These are phyloP conservation scores for Micrastur ruficollis DNA, from an alignment of 2,797 vertebrate species.

Conservation along the genomic window DNA sequence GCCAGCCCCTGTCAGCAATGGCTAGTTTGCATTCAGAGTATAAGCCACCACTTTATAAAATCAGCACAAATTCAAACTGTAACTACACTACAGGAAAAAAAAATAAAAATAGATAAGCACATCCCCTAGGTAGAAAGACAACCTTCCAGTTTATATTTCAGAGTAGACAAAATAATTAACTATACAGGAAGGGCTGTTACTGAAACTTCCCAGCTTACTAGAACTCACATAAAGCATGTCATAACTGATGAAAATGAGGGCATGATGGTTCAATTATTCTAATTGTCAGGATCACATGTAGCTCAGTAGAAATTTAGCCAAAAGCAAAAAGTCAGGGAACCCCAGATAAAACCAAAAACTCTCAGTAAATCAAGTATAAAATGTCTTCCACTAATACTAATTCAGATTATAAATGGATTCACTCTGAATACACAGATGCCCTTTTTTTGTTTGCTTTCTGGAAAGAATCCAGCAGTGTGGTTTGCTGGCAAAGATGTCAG, in stretches of 20 bases:
- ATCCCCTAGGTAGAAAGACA: neutral
- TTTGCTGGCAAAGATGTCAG: neutral
- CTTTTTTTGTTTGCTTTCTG: neutral
- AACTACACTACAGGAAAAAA: neutral
- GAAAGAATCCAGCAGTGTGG: neutral
- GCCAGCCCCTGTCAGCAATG: neutral
- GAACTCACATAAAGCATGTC: neutral
- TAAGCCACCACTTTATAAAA: neutral
- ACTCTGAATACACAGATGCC: neutral
- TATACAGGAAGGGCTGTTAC: neutral
- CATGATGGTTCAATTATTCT: neutral
- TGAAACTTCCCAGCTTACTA: neutral
- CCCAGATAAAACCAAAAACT: neutral
- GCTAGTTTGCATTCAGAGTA: neutral
- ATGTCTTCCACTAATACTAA: neutral
- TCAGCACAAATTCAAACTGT: neutral
- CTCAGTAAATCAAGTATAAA: conserved; percentile 2
- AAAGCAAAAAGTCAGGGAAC: neutral
- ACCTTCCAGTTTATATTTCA: neutral
- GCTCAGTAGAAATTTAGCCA: neutral
- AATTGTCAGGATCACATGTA: neutral
- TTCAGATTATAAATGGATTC: neutral
- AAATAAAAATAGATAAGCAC: neutral
- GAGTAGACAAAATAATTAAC: neutral
- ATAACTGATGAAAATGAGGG: neutral